A percentile compares a stretch with the other conserved stretches of the same genome.
These are phyloP conservation scores for Heliconius melpomene DNA, from an alignment of 1,140 invertebrate species.

Conservation along the genomic window DNA sequence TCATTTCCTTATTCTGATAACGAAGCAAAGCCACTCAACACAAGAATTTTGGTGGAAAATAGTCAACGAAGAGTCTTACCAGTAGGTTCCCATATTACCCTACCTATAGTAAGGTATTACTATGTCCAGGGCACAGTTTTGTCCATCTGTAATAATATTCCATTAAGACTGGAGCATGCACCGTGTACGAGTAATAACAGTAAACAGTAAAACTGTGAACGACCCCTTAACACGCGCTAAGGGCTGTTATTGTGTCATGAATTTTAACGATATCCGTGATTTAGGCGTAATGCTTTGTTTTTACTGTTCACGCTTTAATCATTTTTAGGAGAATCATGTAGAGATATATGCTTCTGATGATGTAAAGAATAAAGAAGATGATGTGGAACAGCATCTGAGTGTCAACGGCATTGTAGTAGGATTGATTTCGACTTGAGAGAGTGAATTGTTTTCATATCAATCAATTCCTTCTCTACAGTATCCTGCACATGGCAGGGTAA, in stretches of 20 bases:
- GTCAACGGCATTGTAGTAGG: too few species aligned
- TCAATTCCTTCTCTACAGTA: too few species aligned
- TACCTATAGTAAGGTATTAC: neutral
- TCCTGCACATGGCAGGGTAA: too few species aligned
- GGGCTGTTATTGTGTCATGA: slow-evolving; percentile 1
- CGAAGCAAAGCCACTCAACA: too few species aligned
- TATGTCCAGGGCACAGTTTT: neutral
- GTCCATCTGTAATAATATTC: neutral
- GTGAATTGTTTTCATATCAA: too few species aligned
- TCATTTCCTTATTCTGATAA: too few species aligned
- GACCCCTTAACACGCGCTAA: slow-evolving; percentile 4
- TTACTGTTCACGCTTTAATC: neutral
- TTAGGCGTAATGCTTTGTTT: slow-evolving; percentile 11
- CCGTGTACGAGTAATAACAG: neutral
- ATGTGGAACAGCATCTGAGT: too few species aligned
- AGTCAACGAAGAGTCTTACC: neutral
- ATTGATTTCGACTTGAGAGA: too few species aligned
- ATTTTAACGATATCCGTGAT: slow-evolving; percentile 11
- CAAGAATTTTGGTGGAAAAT: too few species aligned
- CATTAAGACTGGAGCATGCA: neutral
- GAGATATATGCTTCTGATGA: too few species aligned
- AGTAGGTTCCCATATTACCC: neutral
- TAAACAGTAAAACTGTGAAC: slow-evolving; percentile 8
- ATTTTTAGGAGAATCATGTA: neutral
- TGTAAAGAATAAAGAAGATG: too few species aligned